These are phyloP conservation scores for Resseliella maxima DNA, from an alignment of 2,888 invertebrate genomes.

Conservation along the genomic window DNA sequence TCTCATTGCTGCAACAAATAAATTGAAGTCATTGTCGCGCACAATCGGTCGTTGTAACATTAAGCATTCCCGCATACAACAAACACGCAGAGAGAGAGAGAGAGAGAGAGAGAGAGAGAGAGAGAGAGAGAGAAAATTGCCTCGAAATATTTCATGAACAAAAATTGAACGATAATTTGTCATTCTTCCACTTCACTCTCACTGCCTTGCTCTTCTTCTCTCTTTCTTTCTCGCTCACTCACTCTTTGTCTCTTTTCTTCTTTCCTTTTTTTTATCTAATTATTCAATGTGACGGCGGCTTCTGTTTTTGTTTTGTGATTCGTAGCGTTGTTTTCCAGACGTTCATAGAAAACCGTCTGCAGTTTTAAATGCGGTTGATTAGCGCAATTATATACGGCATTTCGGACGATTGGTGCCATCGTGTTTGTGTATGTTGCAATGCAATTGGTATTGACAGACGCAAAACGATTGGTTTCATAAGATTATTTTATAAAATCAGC, in stretches of 20 bases:
- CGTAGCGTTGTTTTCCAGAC: not conserved
- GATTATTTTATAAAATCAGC: not conserved
- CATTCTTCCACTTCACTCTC: not conserved
- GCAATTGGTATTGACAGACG: not conserved
- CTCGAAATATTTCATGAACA: not conserved
- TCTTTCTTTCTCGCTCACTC: not conserved
- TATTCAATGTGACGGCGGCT: conserved; percentile 22
- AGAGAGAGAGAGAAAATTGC: not conserved
- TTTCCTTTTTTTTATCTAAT: not conserved
- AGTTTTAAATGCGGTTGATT: conserved; percentile 23
- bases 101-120: not conserved
- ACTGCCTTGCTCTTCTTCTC: not conserved
- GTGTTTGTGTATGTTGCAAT: not conserved
- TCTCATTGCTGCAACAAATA: not conserved
- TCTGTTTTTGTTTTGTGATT: not conserved
- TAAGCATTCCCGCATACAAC: no score
- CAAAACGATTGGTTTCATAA: not conserved
- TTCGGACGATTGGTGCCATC: not conserved
- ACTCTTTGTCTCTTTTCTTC: not conserved
- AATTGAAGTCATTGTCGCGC: conserved; percentile 25
- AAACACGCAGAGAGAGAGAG: no score
- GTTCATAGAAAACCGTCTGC: not conserved
- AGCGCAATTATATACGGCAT: conserved; percentile 26
- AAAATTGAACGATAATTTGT: conserved; percentile 34
- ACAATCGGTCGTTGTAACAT: not conserved